Conservation (phyloP, 2,113 vertebrate genomes). For the Holacanthus passer region DNA sequence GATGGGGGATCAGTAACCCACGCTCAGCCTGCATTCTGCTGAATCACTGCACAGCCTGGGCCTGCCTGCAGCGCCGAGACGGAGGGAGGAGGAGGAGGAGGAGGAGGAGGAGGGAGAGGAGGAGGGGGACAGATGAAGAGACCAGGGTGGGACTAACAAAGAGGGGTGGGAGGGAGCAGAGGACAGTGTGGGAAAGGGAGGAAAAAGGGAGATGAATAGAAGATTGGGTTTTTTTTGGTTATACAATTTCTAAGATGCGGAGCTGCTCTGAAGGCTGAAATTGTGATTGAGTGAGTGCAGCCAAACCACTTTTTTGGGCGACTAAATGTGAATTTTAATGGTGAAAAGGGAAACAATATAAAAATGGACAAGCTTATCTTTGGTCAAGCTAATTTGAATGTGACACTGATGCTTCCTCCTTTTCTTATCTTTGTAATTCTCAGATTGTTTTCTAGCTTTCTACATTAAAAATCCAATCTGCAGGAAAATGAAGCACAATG, state of each 20-base stretch:
- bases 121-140: conserved; percentile 46
- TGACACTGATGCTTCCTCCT: not conserved
- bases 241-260: conserved; percentile 15
- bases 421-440: conserved; percentile 36
- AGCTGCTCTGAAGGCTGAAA: conserved; percentile 5
- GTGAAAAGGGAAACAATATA: not conserved
- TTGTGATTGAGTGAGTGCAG: no score
- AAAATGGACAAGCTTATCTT: not conserved
- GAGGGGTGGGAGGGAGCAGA: conserved; percentile 39
- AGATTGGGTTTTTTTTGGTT: conserved; percentile 16
- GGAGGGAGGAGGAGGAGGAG: not conserved
- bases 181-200: conserved; percentile 47
- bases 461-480: conserved; percentile 42
- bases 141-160: conserved; percentile 52
- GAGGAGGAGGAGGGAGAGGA: not conserved
- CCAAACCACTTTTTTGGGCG: no score
- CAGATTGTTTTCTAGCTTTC: no score
- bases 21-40: conserved; percentile 77
- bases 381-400: not conserved
- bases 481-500: conserved; percentile 30
- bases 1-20: conserved; percentile 63
- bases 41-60: conserved; percentile 79
- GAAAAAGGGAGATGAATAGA: conserved; percentile 21
- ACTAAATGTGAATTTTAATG: no score
- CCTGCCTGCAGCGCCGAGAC: conserved; percentile 46